Percentiles rank a stretch among this genome's conserved stretches.
These are phyloP conservation scores for Acanthurus lineatus DNA, from an alignment of 2,797 vertebrate species.

Conservation along the genomic window DNA sequence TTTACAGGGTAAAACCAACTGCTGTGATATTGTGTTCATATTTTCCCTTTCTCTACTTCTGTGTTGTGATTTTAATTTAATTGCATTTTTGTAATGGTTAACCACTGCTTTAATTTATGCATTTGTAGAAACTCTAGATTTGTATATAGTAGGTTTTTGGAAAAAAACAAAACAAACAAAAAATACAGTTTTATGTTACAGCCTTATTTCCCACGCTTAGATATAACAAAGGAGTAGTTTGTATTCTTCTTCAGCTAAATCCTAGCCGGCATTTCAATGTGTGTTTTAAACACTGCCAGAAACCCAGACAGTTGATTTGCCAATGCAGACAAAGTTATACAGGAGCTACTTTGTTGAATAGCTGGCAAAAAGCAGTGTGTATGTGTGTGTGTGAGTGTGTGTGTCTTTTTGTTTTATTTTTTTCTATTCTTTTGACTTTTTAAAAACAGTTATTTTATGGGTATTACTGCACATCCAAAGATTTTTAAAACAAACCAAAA, in stretches of 20 bases:
- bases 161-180: slow-evolving; percentile 78
- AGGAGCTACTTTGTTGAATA: slow-evolving; percentile 89
- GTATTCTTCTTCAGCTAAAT: slow-evolving; percentile 88
- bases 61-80: slow-evolving; percentile 96
- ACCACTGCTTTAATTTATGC: slow-evolving; percentile 97
- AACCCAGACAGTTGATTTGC: slow-evolving; percentile 88
- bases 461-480: slow-evolving; percentile 93
- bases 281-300: slow-evolving; percentile 96
- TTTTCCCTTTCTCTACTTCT: slow-evolving; percentile 89
- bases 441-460: slow-evolving; percentile 88
- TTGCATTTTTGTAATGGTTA: slow-evolving; percentile 92
- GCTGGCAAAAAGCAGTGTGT: slow-evolving; percentile 89
- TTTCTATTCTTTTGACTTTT: slow-evolving; percentile 90
- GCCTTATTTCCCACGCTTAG: slow-evolving; percentile 91
- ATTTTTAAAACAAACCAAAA: slow-evolving; percentile 87
- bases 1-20: slow-evolving; percentile 98
- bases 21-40: slow-evolving; percentile 96
- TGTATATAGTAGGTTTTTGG: slow-evolving; percentile 95
- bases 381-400: slow-evolving; percentile 54
- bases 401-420: slow-evolving; percentile 7
- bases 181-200: slow-evolving; percentile 91
- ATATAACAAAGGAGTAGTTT: slow-evolving; percentile 88
- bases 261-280: slow-evolving; percentile 90
- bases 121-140: slow-evolving; percentile 93
- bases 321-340: slow-evolving; percentile 87